These are phyloP conservation scores for Dysidea cf. avara DNA, from an alignment of 37 sponge, comb jelly and placozoan genomes.

Conservation along the genomic window DNA sequence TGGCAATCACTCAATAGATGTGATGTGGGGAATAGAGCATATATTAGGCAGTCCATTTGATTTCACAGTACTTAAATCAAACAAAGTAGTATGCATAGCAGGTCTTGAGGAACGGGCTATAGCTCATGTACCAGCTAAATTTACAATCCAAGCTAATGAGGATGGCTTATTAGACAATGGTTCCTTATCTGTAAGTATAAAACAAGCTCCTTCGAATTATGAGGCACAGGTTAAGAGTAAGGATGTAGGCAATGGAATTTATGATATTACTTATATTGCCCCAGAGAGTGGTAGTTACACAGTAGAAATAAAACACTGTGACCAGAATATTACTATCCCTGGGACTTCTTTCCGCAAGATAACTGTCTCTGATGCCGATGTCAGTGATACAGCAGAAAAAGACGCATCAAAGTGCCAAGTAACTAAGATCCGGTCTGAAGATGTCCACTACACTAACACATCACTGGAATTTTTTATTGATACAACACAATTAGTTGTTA, in stretches of 20 bases:
- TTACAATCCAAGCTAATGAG: conserved; percentile 6
- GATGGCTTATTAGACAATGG: conserved; percentile 2
- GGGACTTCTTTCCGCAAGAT: no score
- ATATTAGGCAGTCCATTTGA: conserved; percentile 23
- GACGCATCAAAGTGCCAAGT: conserved; percentile 13
- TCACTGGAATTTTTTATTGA: conserved; percentile 15
- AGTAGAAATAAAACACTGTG: not conserved
- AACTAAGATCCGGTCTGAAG: no score
- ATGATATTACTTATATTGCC: conserved; percentile 7
- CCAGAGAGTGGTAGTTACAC: conserved; percentile 6
- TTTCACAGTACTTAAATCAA: conserved; percentile 10
- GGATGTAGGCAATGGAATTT: conserved; percentile 13
- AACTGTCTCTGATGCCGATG: no score
- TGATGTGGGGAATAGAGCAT: conserved; percentile 10
- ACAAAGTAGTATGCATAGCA: conserved; percentile 30
- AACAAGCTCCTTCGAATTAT: not conserved
- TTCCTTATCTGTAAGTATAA: conserved; percentile 2
- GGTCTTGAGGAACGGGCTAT: conserved; percentile 9
- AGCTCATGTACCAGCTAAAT: conserved; percentile 2
- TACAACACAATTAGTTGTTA: conserved; percentile 1
- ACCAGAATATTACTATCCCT: conserved; percentile 4
- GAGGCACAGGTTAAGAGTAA: conserved; percentile 1
- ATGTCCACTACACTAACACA: conserved; percentile 2
- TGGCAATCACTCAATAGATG: conserved; percentile 14
- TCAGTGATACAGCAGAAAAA: conserved; percentile 3